These are phyloP conservation scores for Iguana delicatissima DNA, from an alignment of 2,797 vertebrate genomes.

Conservation along the genomic window DNA sequence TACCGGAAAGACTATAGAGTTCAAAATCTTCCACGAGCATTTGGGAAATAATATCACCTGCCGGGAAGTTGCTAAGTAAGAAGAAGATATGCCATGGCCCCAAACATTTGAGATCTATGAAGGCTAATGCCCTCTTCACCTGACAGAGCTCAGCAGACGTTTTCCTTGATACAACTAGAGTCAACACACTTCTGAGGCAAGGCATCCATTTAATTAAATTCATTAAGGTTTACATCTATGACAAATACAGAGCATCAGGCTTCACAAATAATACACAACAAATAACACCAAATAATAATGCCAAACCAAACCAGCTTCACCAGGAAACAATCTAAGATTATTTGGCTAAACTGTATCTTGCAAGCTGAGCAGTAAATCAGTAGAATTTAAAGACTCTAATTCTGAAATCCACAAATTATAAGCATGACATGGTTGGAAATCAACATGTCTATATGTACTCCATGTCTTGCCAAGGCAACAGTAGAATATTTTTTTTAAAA, in stretches of 20 bases:
- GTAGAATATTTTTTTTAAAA: not conserved
- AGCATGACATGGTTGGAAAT: not conserved
- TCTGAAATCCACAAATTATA: not conserved
- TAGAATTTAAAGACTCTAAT: not conserved
- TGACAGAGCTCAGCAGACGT: not conserved
- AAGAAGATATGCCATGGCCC: not conserved
- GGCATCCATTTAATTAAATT: not conserved
- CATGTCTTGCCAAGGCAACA: not conserved
- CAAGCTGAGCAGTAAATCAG: not conserved
- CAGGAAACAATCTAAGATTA: not conserved
- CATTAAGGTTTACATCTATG: not conserved
- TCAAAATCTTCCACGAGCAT: not conserved
- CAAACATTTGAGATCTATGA: not conserved
- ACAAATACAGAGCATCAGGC: not conserved
- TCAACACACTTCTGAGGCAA: not conserved
- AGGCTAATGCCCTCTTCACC: constrained; percentile 8
- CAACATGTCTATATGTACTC: not conserved
- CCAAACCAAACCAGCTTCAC: too few relatives aligned
- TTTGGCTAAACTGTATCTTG: not conserved
- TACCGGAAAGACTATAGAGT: not conserved
- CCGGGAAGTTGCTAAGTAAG: not conserved
- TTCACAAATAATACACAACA: not conserved
- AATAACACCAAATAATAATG: too few relatives aligned
- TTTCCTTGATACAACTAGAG: not conserved
- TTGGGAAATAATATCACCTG: not conserved